A percentile compares a stretch with the other conserved stretches of the same genome.
These are phyloP conservation scores for Microhierax caerulescens DNA, from an alignment of 2,797 vertebrate species.

Conservation along the genomic window DNA sequence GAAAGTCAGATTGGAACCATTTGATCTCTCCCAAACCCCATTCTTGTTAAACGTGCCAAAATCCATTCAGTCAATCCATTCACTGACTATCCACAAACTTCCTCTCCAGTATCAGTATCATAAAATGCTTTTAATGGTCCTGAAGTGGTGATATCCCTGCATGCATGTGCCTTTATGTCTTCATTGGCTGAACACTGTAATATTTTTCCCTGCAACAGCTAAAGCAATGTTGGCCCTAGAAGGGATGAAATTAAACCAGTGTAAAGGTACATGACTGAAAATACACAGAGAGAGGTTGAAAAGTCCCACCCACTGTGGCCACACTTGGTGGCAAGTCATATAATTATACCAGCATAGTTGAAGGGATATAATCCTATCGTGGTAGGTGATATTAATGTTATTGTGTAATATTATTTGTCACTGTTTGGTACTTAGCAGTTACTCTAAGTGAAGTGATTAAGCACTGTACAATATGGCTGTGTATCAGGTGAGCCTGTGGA, in stretches of 20 bases:
- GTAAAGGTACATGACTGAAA: not conserved
- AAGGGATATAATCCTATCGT: not conserved
- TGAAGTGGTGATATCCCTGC: not conserved
- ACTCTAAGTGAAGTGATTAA: not conserved
- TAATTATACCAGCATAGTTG: not conserved
- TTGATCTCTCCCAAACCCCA: not conserved
- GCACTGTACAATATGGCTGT: not conserved
- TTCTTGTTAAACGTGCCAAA: not conserved
- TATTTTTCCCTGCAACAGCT: not conserved
- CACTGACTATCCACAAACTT: not conserved
- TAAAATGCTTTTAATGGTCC: not conserved
- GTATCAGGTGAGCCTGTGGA: not conserved
- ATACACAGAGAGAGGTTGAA: fast-evolving
- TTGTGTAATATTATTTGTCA: not conserved
- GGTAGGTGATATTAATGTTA: not conserved
- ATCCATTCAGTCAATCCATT: not conserved
- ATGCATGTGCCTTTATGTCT: not conserved
- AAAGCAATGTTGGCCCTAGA: not conserved
- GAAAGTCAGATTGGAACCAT: not conserved
- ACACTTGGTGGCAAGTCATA: not conserved
- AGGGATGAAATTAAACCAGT: not conserved
- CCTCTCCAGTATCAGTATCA: not conserved
- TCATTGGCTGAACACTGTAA: not conserved
- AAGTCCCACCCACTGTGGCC: not conserved
- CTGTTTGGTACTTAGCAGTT: not conserved